A percentile compares a stretch with the other conserved stretches of the same genome.
phyloP scores from a whole-genome alignment of 1,140 invertebrate genomes.

The Apis cerana region DNA sequence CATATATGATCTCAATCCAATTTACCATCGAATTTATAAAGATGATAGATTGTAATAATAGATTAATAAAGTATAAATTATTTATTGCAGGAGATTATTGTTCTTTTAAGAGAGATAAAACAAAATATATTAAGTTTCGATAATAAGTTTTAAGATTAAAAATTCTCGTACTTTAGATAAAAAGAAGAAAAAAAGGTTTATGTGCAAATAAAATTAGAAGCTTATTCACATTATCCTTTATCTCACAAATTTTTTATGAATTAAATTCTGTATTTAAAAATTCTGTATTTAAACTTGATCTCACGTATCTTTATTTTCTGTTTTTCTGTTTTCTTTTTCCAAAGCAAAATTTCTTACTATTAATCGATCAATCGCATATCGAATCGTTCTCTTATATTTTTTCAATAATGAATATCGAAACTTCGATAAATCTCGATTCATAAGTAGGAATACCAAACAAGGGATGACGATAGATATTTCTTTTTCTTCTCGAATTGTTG shows the following conservation, averaged over 20 bases:
- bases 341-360: no score
- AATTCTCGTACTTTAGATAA: neutral
- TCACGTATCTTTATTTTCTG: neutral
- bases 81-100: neutral
- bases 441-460: no score
- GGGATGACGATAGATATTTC: neutral
- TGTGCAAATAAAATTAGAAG: no score
- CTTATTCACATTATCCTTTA: no score
- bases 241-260: no score
- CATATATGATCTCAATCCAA: neutral
- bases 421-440: neutral
- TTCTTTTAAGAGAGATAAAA: neutral
- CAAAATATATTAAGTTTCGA: neutral
- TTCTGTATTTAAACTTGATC: neutral
- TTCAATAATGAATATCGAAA: no score
- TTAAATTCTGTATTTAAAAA: no score
- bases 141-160: neutral
- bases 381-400: neutral
- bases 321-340: neutral
- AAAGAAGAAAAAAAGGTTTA: no score
- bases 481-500: no score
- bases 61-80: slow-evolving; percentile 15
- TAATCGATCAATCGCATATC: neutral
- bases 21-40: neutral
- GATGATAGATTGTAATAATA: no score